phyloP scores from a whole-genome alignment of 2,113 vertebrate species.

The Willisornis vidua region DNA sequence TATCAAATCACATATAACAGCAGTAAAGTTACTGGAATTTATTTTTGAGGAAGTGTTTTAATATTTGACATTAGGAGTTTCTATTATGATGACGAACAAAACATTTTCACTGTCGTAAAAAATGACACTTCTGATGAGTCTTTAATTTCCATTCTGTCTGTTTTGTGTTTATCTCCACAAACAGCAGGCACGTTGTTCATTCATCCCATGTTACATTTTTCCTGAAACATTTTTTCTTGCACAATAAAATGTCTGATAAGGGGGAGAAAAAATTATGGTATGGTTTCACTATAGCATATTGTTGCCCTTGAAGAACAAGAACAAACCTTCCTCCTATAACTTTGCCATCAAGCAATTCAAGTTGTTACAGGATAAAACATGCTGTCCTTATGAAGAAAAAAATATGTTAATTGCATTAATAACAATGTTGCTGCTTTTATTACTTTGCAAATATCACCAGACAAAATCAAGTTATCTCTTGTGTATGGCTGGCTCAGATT shows the following conservation, averaged over 20 bases:
- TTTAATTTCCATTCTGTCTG: conserved; percentile 32
- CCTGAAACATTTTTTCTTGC: neutral
- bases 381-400: neutral
- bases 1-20: neutral
- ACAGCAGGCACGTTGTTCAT: conserved; percentile 6
- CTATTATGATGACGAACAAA: neutral
- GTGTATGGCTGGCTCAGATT: neutral
- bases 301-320: conserved; percentile 3
- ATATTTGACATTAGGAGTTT: conserved; percentile 19
- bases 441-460: neutral
- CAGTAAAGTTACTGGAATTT: neutral
- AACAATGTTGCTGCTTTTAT: neutral
- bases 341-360: neutral
- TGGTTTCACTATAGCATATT: neutral
- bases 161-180: conserved; percentile 17
- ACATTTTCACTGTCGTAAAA: neutral
- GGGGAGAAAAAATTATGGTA: neutral
- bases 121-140: neutral
- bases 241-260: conserved; percentile 25
- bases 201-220: neutral
- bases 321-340: neutral
- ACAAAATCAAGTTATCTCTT: neutral
- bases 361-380: neutral
- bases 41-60: neutral
- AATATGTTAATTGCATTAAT: neutral